Percentiles rank a stretch among this genome's conserved stretches.
Conservation (phyloP, 2,113 vertebrate genomes). For the Arizona elegans region DNA sequence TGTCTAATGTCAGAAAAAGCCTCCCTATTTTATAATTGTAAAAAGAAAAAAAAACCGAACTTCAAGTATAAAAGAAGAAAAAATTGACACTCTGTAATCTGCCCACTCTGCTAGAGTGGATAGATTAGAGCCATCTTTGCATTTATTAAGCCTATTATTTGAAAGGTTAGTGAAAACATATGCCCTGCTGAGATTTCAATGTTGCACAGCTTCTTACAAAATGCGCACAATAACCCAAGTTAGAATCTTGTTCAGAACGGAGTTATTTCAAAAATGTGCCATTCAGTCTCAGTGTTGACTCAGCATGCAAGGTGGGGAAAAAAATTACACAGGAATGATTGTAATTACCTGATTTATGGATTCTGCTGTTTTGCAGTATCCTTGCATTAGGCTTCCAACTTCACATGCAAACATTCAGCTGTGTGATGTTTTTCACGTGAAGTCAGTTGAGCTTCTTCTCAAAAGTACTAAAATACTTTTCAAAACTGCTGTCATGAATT, state of each 20-base stretch:
- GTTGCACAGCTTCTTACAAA: background rate
- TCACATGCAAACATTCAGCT: slow-evolving; percentile 9
- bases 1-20: background rate
- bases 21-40: background rate
- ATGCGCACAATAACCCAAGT: slow-evolving; percentile 5
- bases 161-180: slow-evolving; percentile 13
- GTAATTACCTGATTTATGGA: background rate
- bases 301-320: background rate
- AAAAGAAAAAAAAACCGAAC: background rate
- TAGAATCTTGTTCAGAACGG: background rate
- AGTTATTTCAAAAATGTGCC: slow-evolving; percentile 28
- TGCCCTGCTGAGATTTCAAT: background rate
- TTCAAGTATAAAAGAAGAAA: background rate
- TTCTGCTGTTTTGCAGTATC: slow-evolving; percentile 1
- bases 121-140: background rate
- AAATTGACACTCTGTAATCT: background rate
- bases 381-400: background rate
- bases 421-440: background rate
- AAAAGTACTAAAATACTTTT: background rate
- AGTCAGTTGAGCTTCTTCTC: background rate
- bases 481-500: background rate
- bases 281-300: background rate
- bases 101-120: background rate
- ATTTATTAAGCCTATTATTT: background rate
- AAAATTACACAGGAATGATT: background rate